A percentile compares a stretch with the other conserved stretches of the same genome.
phyloP scores from a whole-genome alignment of 1,140 invertebrate genomes.

The Solenopsis fugax region DNA sequence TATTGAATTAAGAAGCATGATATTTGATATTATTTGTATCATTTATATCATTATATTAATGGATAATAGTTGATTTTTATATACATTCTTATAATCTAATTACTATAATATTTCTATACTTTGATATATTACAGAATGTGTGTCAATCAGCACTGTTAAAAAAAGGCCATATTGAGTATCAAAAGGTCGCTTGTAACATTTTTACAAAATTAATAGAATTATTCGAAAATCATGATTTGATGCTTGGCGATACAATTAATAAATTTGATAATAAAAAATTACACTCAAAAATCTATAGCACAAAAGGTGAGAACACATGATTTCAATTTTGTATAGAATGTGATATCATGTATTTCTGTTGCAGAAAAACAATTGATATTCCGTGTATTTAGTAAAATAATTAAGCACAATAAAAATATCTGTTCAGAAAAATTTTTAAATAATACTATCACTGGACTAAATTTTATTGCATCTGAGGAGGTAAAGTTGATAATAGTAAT shows the following conservation, averaged over 20 bases:
- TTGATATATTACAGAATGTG: conserved; percentile 68
- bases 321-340: conserved; percentile 28
- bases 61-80: not conserved
- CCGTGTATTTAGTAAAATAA: conserved; percentile 66
- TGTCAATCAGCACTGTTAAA: conserved; percentile 69
- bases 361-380: conserved; percentile 64
- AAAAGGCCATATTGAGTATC: conserved; percentile 43
- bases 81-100: not conserved
- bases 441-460: conserved; percentile 61
- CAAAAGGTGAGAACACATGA: conserved; percentile 69
- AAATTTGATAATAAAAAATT: conserved; percentile 37
- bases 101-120: conserved; percentile 35
- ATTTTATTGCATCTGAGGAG: conserved; percentile 66
- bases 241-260: conserved; percentile 64
- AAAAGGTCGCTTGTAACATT: conserved; percentile 66
- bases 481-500: conserved; percentile 60
- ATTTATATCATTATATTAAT: too few species aligned
- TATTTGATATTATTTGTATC: not conserved
- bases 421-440: not conserved
- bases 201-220: conserved; percentile 75
- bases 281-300: not conserved
- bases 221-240: conserved; percentile 68
- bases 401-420: conserved; percentile 61
- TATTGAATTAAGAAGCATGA: not conserved
- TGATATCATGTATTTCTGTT: conserved; percentile 32